A percentile compares a stretch with the other conserved stretches of the same genome.
These are phyloP conservation scores for Hesperophylax magnus DNA, from an alignment of 1,140 invertebrate genomes.

Conservation along the genomic window DNA sequence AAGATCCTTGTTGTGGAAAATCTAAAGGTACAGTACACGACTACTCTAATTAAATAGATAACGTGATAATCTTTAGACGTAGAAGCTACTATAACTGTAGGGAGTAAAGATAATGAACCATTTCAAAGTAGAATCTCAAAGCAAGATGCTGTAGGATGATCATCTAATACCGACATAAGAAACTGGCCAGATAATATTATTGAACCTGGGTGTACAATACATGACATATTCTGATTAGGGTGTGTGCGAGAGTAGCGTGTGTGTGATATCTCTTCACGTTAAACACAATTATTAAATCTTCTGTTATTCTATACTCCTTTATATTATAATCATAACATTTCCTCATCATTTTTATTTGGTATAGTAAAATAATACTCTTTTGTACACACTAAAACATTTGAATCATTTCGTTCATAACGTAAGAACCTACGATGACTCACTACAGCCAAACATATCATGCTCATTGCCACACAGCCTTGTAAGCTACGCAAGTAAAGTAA, in stretches of 20 bases:
- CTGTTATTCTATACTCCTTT: neutral
- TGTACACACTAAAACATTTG: slow-evolving; percentile 46
- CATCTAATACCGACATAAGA: too few relatives aligned
- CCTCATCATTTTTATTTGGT: slow-evolving; percentile 48
- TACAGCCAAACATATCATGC: slow-evolving; percentile 58
- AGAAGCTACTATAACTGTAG: too few relatives aligned
- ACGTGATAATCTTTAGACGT: too few relatives aligned
- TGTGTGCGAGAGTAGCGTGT: slow-evolving; percentile 33
- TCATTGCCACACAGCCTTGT: slow-evolving; percentile 59
- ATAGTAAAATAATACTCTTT: slow-evolving; percentile 42
- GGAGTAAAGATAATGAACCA: too few relatives aligned
- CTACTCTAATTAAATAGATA: too few relatives aligned
- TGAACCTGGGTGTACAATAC: slow-evolving; percentile 29
- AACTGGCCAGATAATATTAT: neutral
- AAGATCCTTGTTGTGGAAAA: too few relatives aligned
- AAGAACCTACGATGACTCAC: slow-evolving; percentile 59
- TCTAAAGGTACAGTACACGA: too few relatives aligned
- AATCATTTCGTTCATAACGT: slow-evolving; percentile 53
- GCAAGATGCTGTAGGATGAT: too few relatives aligned
- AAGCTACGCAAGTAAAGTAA: slow-evolving; percentile 48
- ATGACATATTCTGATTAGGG: slow-evolving; percentile 6
- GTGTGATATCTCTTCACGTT: slow-evolving; percentile 17
- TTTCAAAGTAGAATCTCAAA: too few relatives aligned
- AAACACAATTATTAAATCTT: slow-evolving; percentile 17
- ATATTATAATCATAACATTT: slow-evolving; percentile 23